phyloP scores from a whole-genome alignment of 1,140 invertebrate species.

The Danaus plexippus region DNA sequence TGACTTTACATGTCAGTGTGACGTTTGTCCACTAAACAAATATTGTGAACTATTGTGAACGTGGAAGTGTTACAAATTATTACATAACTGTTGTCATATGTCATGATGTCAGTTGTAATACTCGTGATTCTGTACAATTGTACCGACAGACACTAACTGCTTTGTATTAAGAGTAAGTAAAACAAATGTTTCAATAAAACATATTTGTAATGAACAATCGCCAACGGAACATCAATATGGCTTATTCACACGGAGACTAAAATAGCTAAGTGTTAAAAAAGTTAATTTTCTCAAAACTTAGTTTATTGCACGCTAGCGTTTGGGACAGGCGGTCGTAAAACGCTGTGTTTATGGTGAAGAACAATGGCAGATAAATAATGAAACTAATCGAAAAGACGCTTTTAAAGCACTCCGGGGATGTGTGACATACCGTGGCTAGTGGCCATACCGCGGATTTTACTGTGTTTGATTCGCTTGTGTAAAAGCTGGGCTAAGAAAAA shows the following conservation, averaged over 20 bases:
- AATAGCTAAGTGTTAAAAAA: constrained; percentile 29
- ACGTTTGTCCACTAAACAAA: too few species aligned
- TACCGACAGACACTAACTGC: too few species aligned
- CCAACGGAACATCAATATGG: neutral
- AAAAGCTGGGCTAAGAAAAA: too few species aligned
- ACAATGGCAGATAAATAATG: constrained; percentile 64
- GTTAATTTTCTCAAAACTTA: constrained; percentile 42
- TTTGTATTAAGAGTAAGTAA: neutral
- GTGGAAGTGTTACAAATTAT: too few species aligned
- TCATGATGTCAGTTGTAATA: neutral
- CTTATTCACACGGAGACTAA: too few species aligned
- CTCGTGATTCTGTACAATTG: neutral
- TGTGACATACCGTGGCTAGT: too few species aligned
- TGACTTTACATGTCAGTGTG: too few species aligned
- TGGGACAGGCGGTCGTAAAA: constrained; percentile 47
- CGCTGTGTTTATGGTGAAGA: constrained; percentile 37
- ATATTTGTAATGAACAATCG: neutral
- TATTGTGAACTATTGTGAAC: too few species aligned
- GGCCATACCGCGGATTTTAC: too few species aligned
- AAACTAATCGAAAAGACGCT: constrained; percentile 43
- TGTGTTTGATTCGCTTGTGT: too few species aligned
- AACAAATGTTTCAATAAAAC: neutral
- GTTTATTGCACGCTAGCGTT: constrained; percentile 48
- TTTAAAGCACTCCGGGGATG: constrained; percentile 3
- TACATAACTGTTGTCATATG: constrained; percentile 2